Conservation (phyloP, 2,888 invertebrate species). For the Himalopsyche anomala region DNA sequence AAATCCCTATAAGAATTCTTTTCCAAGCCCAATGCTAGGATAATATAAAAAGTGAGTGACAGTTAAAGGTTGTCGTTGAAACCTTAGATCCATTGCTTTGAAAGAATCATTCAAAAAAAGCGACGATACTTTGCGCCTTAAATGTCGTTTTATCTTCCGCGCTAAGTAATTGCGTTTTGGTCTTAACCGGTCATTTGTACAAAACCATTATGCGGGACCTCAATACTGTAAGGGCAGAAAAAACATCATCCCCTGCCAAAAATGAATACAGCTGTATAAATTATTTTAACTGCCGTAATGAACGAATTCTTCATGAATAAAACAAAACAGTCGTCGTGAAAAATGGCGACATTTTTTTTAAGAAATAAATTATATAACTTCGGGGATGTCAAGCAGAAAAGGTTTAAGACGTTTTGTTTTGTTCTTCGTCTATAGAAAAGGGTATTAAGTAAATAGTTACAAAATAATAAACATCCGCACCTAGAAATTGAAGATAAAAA, state of each 20-base stretch:
- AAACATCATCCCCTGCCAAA: not conserved
- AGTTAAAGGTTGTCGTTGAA: not conserved
- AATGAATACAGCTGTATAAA: not conserved
- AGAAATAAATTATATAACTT: not conserved
- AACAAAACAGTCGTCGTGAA: constrained; percentile 1
- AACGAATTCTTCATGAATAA: not conserved
- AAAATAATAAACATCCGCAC: no score
- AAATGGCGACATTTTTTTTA: not conserved
- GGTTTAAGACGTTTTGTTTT: no score
- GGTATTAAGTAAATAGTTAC: no score
- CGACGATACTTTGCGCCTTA: not conserved
- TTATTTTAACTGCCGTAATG: constrained; percentile 21
- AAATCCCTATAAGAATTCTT: not conserved
- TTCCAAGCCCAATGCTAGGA: not conserved
- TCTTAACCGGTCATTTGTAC: constrained; percentile 55
- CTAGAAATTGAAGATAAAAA: no score
- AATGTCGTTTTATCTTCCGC: constrained; percentile 42
- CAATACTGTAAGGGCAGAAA: not conserved
- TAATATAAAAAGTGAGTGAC: not conserved
- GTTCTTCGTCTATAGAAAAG: no score
- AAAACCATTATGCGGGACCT: constrained; percentile 47
- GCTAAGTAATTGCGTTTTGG: constrained; percentile 54
- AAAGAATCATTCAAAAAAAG: not conserved
- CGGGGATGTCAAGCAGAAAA: not conserved
- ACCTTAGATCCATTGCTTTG: not conserved